Evolutionary conservation across 2,113 vertebrate species (phyloP).

Genomic region (Procavia capensis): DNA sequence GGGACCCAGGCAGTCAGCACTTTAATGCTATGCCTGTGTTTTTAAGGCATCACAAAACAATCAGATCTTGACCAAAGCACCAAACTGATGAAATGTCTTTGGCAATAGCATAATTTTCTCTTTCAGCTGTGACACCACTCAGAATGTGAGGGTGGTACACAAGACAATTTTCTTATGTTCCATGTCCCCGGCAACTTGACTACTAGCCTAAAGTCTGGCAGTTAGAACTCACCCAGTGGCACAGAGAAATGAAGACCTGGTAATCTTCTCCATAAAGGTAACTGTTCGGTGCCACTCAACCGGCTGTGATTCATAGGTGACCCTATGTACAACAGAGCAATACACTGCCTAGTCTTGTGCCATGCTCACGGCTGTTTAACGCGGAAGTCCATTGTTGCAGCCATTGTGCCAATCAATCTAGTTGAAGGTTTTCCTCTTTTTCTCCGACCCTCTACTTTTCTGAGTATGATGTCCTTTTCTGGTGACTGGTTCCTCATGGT

Average conservation of each 20-base stretch:
- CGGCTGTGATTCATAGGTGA: too few species aligned
- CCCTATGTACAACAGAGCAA: too few species aligned
- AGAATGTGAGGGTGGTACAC: not conserved
- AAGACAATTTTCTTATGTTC: not conserved
- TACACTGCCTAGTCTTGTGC: too few species aligned
- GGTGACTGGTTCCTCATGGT: too few species aligned
- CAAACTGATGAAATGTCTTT: not conserved
- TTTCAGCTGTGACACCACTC: not conserved
- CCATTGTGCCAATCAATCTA: too few species aligned
- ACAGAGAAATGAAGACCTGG: not conserved
- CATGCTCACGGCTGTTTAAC: too few species aligned
- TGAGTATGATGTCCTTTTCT: too few species aligned
- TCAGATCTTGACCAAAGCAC: not conserved
- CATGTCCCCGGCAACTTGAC: not conserved
- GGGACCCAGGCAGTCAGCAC: not conserved
- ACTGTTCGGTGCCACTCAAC: too few species aligned
- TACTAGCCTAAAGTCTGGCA: not conserved
- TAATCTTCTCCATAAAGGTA: not conserved
- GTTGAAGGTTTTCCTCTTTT: too few species aligned
- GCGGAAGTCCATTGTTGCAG: too few species aligned
- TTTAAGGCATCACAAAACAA: not conserved
- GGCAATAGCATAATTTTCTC: not conserved
- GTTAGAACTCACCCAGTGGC: not conserved
- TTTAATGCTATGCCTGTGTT: not conserved
- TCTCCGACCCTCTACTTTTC: too few species aligned